phyloP scores from a whole-genome alignment of 2,888 invertebrate species.

The Rhingia rostrata region DNA sequence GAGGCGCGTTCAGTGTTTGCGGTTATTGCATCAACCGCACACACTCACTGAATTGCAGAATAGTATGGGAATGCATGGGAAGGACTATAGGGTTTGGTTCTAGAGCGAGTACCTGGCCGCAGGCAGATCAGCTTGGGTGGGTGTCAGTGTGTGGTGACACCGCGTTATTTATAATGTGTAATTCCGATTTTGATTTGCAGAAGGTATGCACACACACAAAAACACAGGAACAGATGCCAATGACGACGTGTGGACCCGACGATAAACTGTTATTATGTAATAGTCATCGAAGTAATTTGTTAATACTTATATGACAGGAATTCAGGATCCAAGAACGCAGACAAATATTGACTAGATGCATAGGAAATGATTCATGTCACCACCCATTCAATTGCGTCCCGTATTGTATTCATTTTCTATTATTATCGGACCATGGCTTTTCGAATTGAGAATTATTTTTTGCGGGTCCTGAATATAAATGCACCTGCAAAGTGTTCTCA shows the following conservation, averaged over 20 bases:
- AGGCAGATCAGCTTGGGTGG: background rate
- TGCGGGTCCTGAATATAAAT: no score
- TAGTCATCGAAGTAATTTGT: slow-evolving; percentile 73
- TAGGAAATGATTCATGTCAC: slow-evolving; percentile 54
- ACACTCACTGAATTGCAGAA: slow-evolving; percentile 51
- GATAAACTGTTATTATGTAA: slow-evolving; percentile 67
- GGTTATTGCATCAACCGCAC: slow-evolving; percentile 74
- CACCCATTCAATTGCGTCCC: slow-evolving; percentile 37
- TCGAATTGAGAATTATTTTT: slow-evolving; percentile 10
- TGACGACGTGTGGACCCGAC: slow-evolving; percentile 54
- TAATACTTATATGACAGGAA: slow-evolving; percentile 34
- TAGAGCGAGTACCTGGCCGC: slow-evolving; percentile 28
- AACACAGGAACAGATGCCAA: slow-evolving; percentile 35
- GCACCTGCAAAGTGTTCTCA: no score
- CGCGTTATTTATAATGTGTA: slow-evolving; percentile 72
- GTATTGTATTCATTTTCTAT: slow-evolving; percentile 67
- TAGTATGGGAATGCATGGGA: slow-evolving; percentile 13
- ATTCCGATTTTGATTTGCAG: slow-evolving; percentile 74
- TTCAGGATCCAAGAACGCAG: background rate
- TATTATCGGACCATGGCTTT: slow-evolving; percentile 44
- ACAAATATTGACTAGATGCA: slow-evolving; percentile 37
- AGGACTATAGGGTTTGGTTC: background rate
- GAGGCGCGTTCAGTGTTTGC: slow-evolving; percentile 72
- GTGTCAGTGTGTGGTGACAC: slow-evolving; percentile 64
- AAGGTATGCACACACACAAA: slow-evolving; percentile 46